Base-by-base conservation (phyloP, 2,888 invertebrate species). In the Xestoiulus laeticollis region DNA sequence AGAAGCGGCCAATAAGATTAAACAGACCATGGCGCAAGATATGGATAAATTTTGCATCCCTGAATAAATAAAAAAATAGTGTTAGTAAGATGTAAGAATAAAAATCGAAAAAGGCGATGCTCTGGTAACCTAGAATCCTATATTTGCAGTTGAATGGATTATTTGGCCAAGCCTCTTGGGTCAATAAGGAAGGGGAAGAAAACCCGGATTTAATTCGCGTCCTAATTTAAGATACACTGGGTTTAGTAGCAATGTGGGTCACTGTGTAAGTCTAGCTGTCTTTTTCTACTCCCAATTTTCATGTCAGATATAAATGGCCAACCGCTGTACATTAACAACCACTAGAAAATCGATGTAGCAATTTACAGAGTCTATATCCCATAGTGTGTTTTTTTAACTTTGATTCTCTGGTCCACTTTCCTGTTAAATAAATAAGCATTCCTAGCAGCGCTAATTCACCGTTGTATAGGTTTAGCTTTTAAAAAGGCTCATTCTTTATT, bases 41-140 rank as follows among this genome's bases (percentile, higher is more conserved):
- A 98, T 98, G 88, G 97, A 98, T 89, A 98, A 93, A 92, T 98
- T 98, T 93, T 98, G 97, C 97, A 98, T 97, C 91, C 98, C 98
- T 98, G 92, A 53, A 2, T n/a, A 59, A 59, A 19, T 22, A 22
- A n/a, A 22, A 53, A 53, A 53, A 59, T 22, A 22, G 53, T 53
- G 53, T 59, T 59, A 59, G 59, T 59, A n/a, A 59, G 48, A 48
- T 10, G 22, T 4, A 22, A 1, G 59, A 53, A 22, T 22, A 59
- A 22, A 6, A 10, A 59, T 5, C 1, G 6, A 59, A 59, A 22
- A 59, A 22, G n/a, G 59, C 22, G 22, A 22, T 4, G 59, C 59
- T 59, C 59, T 59, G 59, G 59, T 22, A 59, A 22, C 22, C 22
- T 59, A 59, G 59, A 22, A 22, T 10, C 22, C 6, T 22, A 22